These are phyloP conservation scores for Chaetophractus vellerosus DNA, from an alignment of 2,797 vertebrate genomes.

Conservation along the genomic window DNA sequence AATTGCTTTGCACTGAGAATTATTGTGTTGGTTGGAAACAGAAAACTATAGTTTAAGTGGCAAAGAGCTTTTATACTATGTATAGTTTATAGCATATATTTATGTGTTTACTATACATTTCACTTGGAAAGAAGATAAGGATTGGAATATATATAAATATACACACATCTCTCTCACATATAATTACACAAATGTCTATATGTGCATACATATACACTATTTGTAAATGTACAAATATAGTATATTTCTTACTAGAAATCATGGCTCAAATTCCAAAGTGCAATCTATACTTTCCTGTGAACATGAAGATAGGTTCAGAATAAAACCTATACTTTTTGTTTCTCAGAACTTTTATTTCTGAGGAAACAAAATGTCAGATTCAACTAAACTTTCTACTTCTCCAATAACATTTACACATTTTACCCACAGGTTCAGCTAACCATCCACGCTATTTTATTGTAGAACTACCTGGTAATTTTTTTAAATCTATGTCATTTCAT, in stretches of 20 bases:
- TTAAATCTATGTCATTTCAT: neutral
- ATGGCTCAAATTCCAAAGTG: constrained; percentile 12
- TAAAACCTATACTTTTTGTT: neutral
- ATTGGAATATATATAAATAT: neutral
- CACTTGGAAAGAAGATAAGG: constrained; percentile 35
- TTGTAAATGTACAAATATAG: constrained; percentile 15
- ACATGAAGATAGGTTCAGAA: neutral
- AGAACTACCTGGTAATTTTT: too few relatives aligned
- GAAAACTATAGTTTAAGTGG: constrained; percentile 40
- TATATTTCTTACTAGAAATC: constrained; percentile 29
- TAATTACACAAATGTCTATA: constrained; percentile 18
- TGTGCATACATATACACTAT: neutral
- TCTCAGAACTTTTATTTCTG: constrained; percentile 23
- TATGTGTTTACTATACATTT: constrained; percentile 18
- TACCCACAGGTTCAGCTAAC: too few relatives aligned
- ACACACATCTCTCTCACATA: neutral
- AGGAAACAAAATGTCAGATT: constrained; percentile 7
- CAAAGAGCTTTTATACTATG: neutral
- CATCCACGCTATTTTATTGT: too few relatives aligned
- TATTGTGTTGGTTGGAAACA: constrained; percentile 43
- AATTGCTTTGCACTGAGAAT: constrained; percentile 50
- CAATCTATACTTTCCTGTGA: neutral
- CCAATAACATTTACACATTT: too few relatives aligned
- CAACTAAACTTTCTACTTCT: neutral
- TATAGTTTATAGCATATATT: constrained; percentile 17